Evolutionary conservation across 1,140 invertebrate species (phyloP).

Genomic region (Bombus pyrosoma): DNA sequence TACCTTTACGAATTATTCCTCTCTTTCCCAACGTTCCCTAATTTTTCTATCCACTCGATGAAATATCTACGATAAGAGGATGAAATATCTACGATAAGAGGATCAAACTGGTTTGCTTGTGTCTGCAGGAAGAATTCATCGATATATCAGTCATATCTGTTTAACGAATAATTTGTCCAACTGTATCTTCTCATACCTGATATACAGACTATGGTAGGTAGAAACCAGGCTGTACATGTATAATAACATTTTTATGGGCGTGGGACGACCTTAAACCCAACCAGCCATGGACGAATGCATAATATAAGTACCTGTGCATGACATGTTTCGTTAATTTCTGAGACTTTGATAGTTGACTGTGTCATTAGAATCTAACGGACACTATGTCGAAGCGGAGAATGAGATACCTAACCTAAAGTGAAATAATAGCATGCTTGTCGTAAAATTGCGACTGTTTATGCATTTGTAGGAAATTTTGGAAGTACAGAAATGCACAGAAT

Average conservation of each 20-base stretch:
- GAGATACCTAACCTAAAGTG: background rate
- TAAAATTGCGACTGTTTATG: background rate
- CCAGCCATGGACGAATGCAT: constrained; percentile 17
- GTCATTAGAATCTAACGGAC: background rate
- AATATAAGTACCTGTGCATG: constrained; percentile 6
- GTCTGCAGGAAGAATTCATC: background rate
- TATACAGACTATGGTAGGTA: background rate
- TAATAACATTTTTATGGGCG: constrained; percentile 42
- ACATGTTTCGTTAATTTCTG: constrained; percentile 21
- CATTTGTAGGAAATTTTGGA: background rate
- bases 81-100: background rate
- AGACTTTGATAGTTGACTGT: background rate
- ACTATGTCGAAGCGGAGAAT: background rate
- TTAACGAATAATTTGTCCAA: background rate
- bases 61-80: background rate
- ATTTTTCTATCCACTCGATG: background rate
- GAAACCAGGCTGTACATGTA: constrained; percentile 39
- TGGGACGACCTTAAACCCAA: constrained; percentile 39
- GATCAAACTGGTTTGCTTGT: background rate
- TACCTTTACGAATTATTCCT: background rate
- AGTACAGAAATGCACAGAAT: background rate
- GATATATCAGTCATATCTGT: background rate
- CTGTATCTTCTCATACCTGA: background rate
- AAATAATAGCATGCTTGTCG: background rate
- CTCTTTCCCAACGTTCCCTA: no score